Base-by-base conservation (phyloP, 2,888 invertebrate species). In the Cerastis rubricosa region DNA sequence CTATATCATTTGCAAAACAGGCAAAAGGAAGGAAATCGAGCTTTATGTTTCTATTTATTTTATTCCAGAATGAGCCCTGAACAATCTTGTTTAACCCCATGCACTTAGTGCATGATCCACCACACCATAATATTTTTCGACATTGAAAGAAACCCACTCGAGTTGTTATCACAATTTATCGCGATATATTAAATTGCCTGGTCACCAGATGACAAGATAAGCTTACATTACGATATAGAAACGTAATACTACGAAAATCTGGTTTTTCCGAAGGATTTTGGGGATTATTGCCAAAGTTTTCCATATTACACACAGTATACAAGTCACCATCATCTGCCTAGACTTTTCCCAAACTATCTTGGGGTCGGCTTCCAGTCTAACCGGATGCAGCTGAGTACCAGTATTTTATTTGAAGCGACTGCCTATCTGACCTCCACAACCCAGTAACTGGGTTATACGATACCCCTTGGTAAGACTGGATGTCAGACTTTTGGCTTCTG, bases 131-230 rank as follows among this genome's bases (percentile, higher is more conserved):
- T 78, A 84, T 78, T 66, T 64, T 78, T 67, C 12, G 70, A 25
- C 66, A 71, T 69, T 74, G 71, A 84, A 67, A 12, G 14, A 68
- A 57, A 64, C 22, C 54, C 67, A 68, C 84, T 81, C 12, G 63
- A 67, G 57, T n/a, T 47, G 71, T 71, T 79, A 68, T 79, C 77
- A 67, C 29, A 6, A 9, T 61, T 72, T 81, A 59, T 59, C 72
- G 14, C 47, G 35, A 40, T 29, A 40, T 40, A 67, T 78, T 47
- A n/a, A 17, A 66, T 47, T 54, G 17, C 51, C 35, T 68, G 51
- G 67, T 57, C 45, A 67, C 11, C 49, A 51, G 40, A 51, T 66
- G 59, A 80, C 68, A 69, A 80, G 80, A 80, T 72, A 79, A 84
- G 29, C 14, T 29, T 40, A 12, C 11, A 68, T 35, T 71, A 47